phyloP scores from a whole-genome alignment of 2,888 invertebrate genomes.

The Sphaeridia pumilis region DNA sequence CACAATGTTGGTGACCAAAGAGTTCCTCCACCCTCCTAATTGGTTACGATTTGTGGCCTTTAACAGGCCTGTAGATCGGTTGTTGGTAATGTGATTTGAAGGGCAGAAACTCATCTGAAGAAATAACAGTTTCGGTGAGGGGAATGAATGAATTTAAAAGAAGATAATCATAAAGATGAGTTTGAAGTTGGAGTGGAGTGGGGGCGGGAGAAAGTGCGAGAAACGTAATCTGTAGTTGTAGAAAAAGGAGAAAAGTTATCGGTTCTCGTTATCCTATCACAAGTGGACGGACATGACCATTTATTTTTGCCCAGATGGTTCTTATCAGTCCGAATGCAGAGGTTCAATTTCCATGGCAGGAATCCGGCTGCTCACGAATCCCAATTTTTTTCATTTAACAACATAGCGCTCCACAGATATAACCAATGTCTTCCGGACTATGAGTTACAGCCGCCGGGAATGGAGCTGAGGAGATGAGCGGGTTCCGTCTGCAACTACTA shows the following conservation, averaged over 20 bases:
- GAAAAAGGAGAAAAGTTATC: constrained; percentile 9
- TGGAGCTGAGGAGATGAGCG: not conserved
- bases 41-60: no score
- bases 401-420: not conserved
- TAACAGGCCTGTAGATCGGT: no score
- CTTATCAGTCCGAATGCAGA: constrained; percentile 13
- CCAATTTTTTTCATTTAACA: constrained; percentile 10
- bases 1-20: no score
- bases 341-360: constrained; percentile 8
- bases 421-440: not conserved
- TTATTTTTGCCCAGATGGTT: constrained; percentile 17
- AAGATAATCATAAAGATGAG: constrained; percentile 18
- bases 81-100: no score
- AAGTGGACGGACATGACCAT: constrained; percentile 9
- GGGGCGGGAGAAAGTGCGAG: not conserved
- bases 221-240: not conserved
- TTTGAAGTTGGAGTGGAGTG: not conserved
- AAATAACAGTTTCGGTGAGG: constrained; percentile 13
- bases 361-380: constrained; percentile 14
- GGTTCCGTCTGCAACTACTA: no score
- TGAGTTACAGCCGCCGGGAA: not conserved
- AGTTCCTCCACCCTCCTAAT: no score
- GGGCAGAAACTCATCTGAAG: no score
- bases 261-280: constrained; percentile 12
- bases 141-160: constrained; percentile 17